Evolutionary conservation across 2,797 vertebrate species (phyloP).

Genomic region (Myiotriccus ornatus): DNA sequence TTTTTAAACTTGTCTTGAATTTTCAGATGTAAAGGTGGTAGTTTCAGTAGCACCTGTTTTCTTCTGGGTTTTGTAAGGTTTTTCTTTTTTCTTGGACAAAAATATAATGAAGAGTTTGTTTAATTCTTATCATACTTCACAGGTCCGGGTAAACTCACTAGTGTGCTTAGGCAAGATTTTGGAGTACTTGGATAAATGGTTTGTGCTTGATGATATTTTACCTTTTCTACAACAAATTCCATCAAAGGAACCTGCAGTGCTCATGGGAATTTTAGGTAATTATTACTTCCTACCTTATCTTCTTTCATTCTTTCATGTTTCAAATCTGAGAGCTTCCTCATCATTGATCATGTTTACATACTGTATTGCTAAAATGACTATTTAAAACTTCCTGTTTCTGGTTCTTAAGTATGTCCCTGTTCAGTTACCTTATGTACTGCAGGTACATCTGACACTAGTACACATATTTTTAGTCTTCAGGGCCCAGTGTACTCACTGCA

Average conservation of each 20-base stretch:
- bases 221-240: conserved; percentile 98
- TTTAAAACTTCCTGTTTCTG: neutral
- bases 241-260: conserved; percentile 95
- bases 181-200: conserved; percentile 99
- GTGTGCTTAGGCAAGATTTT: conserved; percentile 98
- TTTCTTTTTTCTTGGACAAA: neutral
- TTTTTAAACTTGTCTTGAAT: neutral
- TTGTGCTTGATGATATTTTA: conserved; percentile 96
- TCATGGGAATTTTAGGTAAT: conserved; percentile 97
- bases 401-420: neutral
- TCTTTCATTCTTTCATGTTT: neutral
- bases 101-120: neutral
- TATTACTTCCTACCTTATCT: neutral
- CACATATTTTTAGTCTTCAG: neutral
- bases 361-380: neutral
- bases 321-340: neutral
- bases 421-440: neutral
- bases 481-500: neutral
- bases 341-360: neutral
- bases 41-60: neutral
- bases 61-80: neutral
- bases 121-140: neutral
- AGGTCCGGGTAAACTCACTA: conserved; percentile 98
- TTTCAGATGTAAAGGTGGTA: neutral
- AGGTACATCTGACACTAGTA: neutral